Conservation (phyloP, 2,113 vertebrate species). For the Synodontis membranacea region DNA sequence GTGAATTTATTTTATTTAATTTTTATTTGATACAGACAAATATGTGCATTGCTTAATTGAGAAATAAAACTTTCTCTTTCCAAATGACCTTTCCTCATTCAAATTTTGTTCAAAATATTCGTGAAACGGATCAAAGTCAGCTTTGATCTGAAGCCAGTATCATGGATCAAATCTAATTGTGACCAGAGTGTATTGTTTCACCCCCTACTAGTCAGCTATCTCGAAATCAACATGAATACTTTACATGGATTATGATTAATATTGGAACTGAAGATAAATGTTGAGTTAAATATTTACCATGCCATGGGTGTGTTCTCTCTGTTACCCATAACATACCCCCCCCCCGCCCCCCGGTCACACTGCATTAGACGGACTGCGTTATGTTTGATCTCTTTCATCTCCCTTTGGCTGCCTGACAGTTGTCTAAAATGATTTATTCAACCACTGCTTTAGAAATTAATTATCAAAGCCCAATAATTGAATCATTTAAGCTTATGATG, state of each 20-base stretch:
- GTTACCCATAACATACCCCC: not conserved
- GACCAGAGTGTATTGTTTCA: not conserved
- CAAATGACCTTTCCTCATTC: not conserved
- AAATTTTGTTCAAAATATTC: not conserved
- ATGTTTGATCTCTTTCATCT: not conserved
- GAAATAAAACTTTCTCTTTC: not conserved
- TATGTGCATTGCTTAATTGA: not conserved
- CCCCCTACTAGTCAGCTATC: not conserved
- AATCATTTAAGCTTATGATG: slow-evolving; percentile 59
- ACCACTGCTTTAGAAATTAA: slow-evolving; percentile 50
- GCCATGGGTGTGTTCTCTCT: not conserved
- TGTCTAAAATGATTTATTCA: slow-evolving; percentile 51
- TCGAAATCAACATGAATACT: not conserved
- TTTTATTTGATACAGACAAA: not conserved
- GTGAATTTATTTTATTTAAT: not conserved
- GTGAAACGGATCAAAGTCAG: too few species aligned
- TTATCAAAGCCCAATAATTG: slow-evolving; percentile 54
- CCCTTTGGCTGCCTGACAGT: slow-evolving; percentile 31
- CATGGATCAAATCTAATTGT: not conserved
- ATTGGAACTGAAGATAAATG: not conserved
- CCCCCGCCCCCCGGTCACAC: not conserved
- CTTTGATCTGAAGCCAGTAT: not conserved
- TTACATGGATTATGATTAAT: not conserved
- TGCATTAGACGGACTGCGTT: not conserved
- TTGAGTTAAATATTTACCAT: not conserved